A percentile compares a stretch with the other conserved stretches of the same genome.
phyloP scores from a whole-genome alignment of 2,113 vertebrate genomes.

The Spea multiplicata region DNA sequence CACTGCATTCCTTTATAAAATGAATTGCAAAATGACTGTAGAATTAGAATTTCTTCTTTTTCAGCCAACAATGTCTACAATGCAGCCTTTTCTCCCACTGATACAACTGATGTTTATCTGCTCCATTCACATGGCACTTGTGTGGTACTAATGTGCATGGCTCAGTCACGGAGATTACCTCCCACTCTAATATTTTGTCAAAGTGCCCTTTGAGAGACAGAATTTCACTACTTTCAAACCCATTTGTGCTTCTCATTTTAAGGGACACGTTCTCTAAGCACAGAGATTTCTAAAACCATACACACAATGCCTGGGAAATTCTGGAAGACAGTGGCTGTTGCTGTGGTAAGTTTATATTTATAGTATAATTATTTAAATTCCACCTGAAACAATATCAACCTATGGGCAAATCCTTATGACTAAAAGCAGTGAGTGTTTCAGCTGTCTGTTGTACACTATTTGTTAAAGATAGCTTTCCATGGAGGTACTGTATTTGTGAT shows the following conservation, averaged over 20 bases:
- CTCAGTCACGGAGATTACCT: slow-evolving; percentile 53
- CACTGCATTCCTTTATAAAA: slow-evolving; percentile 26
- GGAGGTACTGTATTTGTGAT: too few species aligned
- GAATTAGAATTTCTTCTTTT: slow-evolving; percentile 58
- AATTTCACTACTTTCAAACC: slow-evolving; percentile 27
- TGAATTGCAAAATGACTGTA: slow-evolving; percentile 51
- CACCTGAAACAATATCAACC: too few species aligned
- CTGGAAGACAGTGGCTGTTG: slow-evolving; percentile 67
- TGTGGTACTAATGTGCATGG: slow-evolving; percentile 57
- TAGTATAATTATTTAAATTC: not conserved
- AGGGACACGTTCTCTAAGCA: not conserved
- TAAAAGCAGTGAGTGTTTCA: too few species aligned
- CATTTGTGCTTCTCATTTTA: not conserved
- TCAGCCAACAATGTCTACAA: slow-evolving; percentile 67
- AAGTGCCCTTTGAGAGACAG: slow-evolving; percentile 52
- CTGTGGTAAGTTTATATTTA: slow-evolving; percentile 63
- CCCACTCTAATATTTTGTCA: slow-evolving; percentile 58
- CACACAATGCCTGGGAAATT: slow-evolving; percentile 66
- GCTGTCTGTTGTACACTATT: too few species aligned
- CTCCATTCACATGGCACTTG: slow-evolving; percentile 56
- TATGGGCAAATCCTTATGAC: too few species aligned
- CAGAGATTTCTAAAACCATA: slow-evolving; percentile 37
- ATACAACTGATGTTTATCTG: slow-evolving; percentile 55
- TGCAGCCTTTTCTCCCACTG: slow-evolving; percentile 65
- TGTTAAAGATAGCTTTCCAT: too few species aligned